Evolutionary conservation across 2,113 vertebrate genomes (phyloP).

Genomic region (Neodon shergylaensis): DNA sequence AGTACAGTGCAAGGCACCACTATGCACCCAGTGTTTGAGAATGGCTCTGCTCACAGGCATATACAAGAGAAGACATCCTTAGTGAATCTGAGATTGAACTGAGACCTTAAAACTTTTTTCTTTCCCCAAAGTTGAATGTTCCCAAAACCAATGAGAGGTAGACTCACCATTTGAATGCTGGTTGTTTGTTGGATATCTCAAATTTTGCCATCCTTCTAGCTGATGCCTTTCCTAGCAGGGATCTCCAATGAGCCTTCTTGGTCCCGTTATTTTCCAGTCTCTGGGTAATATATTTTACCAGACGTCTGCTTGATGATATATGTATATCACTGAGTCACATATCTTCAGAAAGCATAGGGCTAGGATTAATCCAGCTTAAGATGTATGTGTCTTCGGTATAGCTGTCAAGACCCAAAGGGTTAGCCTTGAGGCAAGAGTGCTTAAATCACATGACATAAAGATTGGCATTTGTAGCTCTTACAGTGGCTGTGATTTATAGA

Average conservation of each 20-base stretch:
- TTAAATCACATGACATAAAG: not conserved
- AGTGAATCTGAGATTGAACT: not conserved
- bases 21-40: not conserved
- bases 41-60: not conserved
- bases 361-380: not conserved
- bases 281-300: not conserved
- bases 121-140: not conserved
- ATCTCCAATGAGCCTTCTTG: not conserved
- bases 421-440: not conserved
- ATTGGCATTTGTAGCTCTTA: not conserved
- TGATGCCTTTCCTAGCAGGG: not conserved
- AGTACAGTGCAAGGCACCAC: too few species aligned
- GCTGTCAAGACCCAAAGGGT: not conserved
- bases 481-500: not conserved
- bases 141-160: not conserved
- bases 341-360: not conserved
- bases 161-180: not conserved
- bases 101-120: not conserved
- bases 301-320: not conserved
- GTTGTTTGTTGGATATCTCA: not conserved
- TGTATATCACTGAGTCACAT: not conserved
- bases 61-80: accelerated
- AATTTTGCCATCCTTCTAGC: not conserved
- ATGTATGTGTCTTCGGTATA: not conserved
- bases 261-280: not conserved